Evolutionary conservation across 2,888 invertebrate genomes (phyloP).

Genomic region (Drosophila demipolita): DNA sequence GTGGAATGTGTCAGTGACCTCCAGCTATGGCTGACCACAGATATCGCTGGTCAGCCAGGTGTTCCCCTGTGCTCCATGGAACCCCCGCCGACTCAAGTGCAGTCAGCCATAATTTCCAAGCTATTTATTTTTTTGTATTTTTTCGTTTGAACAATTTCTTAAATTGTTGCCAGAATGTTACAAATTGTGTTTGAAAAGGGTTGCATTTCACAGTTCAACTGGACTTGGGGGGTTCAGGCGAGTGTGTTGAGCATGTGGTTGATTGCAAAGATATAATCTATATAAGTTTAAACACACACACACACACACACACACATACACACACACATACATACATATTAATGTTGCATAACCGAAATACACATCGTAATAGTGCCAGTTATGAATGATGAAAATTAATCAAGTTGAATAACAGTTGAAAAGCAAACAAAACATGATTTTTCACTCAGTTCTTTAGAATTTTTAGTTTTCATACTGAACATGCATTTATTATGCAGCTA

Average conservation of each 20-base stretch:
- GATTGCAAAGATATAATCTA: slow-evolving; percentile 35
- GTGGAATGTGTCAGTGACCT: slow-evolving; percentile 44
- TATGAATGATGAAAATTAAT: slow-evolving; percentile 4
- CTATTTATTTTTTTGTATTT: slow-evolving; percentile 9
- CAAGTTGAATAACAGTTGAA: slow-evolving; percentile 10
- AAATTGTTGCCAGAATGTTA: slow-evolving; percentile 26
- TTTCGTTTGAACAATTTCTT: slow-evolving; percentile 40
- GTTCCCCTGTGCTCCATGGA: neutral
- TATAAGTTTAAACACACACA: neutral
- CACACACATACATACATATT: neutral
- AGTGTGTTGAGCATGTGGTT: slow-evolving; percentile 32
- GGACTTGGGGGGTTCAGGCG: slow-evolving; percentile 9
- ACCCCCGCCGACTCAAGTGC: neutral
- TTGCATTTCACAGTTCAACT: slow-evolving; percentile 19
- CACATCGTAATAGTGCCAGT: neutral
- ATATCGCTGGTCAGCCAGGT: slow-evolving; percentile 32
- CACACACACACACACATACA: neutral
- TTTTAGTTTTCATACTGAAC: slow-evolving; percentile 8
- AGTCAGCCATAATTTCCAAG: slow-evolving; percentile 34
- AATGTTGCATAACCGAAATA: neutral
- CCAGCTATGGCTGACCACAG: slow-evolving; percentile 48
- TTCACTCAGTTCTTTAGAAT: slow-evolving; percentile 18
- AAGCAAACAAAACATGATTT: slow-evolving; percentile 29
- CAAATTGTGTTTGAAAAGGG: slow-evolving; percentile 42
- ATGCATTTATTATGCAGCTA: neutral